Percentiles rank a stretch among this genome's conserved stretches.
Conservation (phyloP, 2,113 vertebrate species). For the Boulengeromyrus knoepffleri region DNA sequence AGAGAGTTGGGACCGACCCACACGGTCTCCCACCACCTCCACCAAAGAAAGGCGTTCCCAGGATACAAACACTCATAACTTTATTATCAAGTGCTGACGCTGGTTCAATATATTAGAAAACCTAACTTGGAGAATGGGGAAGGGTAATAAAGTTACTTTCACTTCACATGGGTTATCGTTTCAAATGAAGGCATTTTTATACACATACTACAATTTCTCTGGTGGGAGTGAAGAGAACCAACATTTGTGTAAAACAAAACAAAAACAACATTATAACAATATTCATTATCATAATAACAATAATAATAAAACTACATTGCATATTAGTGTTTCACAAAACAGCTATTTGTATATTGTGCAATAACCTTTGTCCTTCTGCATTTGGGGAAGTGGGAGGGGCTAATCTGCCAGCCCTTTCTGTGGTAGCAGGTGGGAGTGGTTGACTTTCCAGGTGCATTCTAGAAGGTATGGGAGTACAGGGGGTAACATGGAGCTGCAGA, state of each 20-base stretch:
- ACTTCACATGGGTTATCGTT: constrained; percentile 49
- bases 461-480: neutral
- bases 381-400: neutral
- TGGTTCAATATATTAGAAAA: constrained; percentile 71
- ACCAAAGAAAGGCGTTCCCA: neutral
- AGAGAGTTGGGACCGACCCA: neutral
- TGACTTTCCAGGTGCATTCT: neutral
- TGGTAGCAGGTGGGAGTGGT: neutral
- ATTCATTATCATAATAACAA: constrained; percentile 37
- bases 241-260: constrained; percentile 35
- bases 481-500: neutral
- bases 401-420: neutral
- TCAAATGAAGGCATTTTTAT: constrained; percentile 53
- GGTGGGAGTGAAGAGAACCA: constrained; percentile 36
- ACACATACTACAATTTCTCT: constrained; percentile 47
- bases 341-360: constrained; percentile 44
- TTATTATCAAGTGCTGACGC: constrained; percentile 66
- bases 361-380: constrained; percentile 40
- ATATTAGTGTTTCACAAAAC: constrained; percentile 44
- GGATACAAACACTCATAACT: constrained; percentile 49
- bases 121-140: constrained; percentile 50
- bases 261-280: constrained; percentile 35
- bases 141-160: constrained; percentile 46
- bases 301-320: constrained; percentile 49
- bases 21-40: too few relatives aligned